Percentiles rank a stretch among this genome's conserved stretches.
These are phyloP conservation scores for Nemotelus nigrinus DNA, from an alignment of 2,888 invertebrate genomes.

Conservation along the genomic window DNA sequence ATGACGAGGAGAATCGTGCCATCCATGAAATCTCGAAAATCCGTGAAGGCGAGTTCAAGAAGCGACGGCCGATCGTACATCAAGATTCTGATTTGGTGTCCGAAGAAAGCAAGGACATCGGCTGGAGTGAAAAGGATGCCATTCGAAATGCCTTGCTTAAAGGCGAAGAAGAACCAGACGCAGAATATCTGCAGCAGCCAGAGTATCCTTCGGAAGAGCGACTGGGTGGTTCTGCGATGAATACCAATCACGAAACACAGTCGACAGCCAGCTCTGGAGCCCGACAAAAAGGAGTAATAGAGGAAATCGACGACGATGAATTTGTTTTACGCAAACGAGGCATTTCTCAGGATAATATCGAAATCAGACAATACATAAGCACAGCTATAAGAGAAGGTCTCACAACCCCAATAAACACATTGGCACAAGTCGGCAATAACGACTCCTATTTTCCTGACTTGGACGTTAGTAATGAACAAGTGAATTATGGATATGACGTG, in stretches of 20 bases:
- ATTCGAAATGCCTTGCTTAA: constrained; percentile 61
- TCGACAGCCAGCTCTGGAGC: constrained; percentile 71
- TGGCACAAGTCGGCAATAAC: constrained; percentile 70
- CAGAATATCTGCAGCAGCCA: constrained; percentile 54
- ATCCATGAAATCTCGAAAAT: constrained; percentile 66
- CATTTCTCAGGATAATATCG: constrained; percentile 83
- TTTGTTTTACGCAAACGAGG: constrained; percentile 86
- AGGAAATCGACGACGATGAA: constrained; percentile 88
- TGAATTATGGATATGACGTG: constrained; percentile 61
- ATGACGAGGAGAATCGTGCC: constrained; percentile 67
- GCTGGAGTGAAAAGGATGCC: constrained; percentile 64
- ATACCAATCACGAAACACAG: constrained; percentile 67
- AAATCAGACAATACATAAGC: constrained; percentile 79
- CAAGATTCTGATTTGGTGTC: constrained; percentile 65
- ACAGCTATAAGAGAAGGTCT: constrained; percentile 84
- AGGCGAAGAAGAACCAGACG: constrained; percentile 60
- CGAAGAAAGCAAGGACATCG: constrained; percentile 63
- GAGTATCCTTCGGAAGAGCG: constrained; percentile 56
- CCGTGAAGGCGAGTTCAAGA: constrained; percentile 62
- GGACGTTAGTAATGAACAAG: constrained; percentile 53
- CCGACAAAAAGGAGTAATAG: constrained; percentile 74
- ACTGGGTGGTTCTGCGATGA: constrained; percentile 52
- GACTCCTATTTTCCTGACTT: constrained; percentile 52
- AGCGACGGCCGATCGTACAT: constrained; percentile 62
- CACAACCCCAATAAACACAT: constrained; percentile 71